Evolutionary conservation across 1,140 invertebrate genomes (phyloP).

Genomic region (Eriocheir sinensis): DNA sequence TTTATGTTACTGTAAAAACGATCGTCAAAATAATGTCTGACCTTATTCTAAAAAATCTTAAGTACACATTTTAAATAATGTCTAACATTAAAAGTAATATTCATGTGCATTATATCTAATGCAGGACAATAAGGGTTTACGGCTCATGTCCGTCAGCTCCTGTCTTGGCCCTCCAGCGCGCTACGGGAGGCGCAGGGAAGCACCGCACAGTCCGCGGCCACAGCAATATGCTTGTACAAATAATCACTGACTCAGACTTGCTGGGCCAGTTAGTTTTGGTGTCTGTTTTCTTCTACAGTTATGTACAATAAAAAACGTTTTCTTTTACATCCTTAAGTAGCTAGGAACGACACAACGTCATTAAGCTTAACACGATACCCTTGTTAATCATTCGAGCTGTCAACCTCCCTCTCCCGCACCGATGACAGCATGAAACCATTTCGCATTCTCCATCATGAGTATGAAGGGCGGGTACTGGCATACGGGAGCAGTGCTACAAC

Average conservation of each 20-base stretch:
- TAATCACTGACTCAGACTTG: neutral
- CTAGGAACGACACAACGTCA: neutral
- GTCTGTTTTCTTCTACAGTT: neutral
- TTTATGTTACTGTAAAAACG: too few species aligned
- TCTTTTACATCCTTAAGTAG: neutral
- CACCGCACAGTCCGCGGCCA: neutral
- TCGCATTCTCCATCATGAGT: neutral
- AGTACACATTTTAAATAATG: too few species aligned
- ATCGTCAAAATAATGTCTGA: too few species aligned
- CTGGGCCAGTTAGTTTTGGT: neutral
- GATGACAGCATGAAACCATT: neutral
- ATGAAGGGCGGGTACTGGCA: neutral
- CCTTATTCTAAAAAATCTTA: too few species aligned
- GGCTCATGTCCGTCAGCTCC: neutral
- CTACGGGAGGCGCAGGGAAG: neutral
- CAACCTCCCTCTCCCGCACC: neutral
- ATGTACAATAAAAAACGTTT: neutral
- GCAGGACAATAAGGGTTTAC: neutral
- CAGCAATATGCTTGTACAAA: neutral
- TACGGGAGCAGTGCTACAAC: conserved; percentile 47
- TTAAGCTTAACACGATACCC: neutral
- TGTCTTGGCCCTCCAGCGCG: neutral
- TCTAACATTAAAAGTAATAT: neutral
- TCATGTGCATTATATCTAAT: neutral
- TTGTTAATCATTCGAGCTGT: neutral